These are phyloP conservation scores for Spinus olivaceus DNA, from an alignment of 2,797 vertebrate species.

Conservation along the genomic window DNA sequence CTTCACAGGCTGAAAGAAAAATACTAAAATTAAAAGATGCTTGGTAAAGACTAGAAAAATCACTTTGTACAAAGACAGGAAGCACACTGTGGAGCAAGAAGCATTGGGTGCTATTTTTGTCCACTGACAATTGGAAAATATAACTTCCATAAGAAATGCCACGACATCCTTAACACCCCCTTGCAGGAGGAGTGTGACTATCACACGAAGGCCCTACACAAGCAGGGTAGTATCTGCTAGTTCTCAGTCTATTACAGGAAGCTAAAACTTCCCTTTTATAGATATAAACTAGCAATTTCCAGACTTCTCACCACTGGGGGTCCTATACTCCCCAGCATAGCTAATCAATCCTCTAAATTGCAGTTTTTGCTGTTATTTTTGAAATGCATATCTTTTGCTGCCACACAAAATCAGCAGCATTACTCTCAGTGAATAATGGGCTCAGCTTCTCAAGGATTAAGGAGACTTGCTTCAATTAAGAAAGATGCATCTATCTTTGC, in stretches of 20 bases:
- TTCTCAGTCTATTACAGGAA: neutral
- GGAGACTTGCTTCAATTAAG: slow-evolving; percentile 34
- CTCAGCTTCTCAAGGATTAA: neutral
- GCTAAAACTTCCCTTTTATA: neutral
- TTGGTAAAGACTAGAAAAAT: neutral
- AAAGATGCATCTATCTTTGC: slow-evolving; percentile 43
- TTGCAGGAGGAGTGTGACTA: neutral
- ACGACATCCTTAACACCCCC: neutral
- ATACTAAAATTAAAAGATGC: neutral
- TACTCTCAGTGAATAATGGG: neutral
- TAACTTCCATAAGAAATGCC: neutral
- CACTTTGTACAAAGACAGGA: neutral
- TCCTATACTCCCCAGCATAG: neutral
- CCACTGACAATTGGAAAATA: neutral
- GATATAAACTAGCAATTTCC: neutral
- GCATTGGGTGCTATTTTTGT: neutral
- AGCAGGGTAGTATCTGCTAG: neutral
- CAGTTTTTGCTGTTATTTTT: neutral
- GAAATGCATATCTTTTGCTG: neutral
- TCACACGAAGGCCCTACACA: neutral
- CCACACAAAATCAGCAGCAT: neutral
- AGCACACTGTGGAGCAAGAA: neutral
- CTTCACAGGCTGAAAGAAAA: neutral
- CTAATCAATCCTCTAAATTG: neutral
- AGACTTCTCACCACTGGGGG: neutral